Evolutionary conservation across 2,888 invertebrate species (phyloP).

Genomic region (Ectobius pallidus): DNA sequence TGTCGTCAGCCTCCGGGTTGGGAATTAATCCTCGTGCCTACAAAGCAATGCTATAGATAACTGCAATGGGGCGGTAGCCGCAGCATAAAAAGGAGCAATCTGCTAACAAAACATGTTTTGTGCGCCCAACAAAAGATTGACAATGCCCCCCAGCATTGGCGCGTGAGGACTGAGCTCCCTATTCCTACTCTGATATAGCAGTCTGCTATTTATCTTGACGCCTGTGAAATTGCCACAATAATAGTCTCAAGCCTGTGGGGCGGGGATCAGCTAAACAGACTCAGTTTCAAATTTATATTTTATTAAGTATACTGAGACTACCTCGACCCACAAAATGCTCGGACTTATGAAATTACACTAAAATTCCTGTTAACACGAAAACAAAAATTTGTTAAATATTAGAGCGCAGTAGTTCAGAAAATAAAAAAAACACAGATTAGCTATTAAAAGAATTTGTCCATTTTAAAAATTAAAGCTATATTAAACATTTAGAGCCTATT

Average conservation of each 20-base stretch:
- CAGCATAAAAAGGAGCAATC: constrained; percentile 8
- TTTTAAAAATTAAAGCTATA: too few species aligned
- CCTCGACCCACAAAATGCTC: too few species aligned
- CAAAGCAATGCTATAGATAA: background rate
- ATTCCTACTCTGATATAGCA: background rate
- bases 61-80: background rate
- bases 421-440: too few species aligned
- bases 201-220: constrained; percentile 22
- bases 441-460: too few species aligned
- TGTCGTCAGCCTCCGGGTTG: background rate
- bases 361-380: too few species aligned
- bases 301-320: too few species aligned
- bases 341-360: too few species aligned
- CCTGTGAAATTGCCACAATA: constrained; percentile 30
- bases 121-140: constrained; percentile 3
- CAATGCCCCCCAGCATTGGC: background rate
- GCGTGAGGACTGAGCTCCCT: background rate
- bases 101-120: constrained; percentile 21
- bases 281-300: too few species aligned
- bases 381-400: too few species aligned
- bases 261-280: too few species aligned
- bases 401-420: too few species aligned
- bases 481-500: too few species aligned
- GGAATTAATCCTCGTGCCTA: background rate
- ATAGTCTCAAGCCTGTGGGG: background rate